A percentile compares a stretch with the other conserved stretches of the same genome.
Evolutionary conservation across 2,888 invertebrate species (phyloP).

Genomic region (Synanthedon myopaeformis): DNA sequence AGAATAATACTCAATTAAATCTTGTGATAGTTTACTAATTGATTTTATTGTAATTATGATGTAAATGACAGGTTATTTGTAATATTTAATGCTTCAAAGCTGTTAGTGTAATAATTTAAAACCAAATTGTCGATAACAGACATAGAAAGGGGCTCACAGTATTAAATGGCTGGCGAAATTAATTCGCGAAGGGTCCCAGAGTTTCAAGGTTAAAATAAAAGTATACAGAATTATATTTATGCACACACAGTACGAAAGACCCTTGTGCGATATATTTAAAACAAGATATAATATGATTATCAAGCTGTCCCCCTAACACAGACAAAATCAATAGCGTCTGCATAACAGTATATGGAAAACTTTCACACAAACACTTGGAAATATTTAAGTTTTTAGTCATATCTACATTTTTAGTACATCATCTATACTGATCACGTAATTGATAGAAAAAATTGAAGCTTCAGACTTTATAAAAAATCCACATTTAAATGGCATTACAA

Average conservation of each 20-base stretch:
- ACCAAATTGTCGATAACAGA: background rate
- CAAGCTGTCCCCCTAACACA: constrained; percentile 65
- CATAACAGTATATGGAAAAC: constrained; percentile 49
- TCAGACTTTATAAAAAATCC: too few relatives aligned
- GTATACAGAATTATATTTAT: constrained; percentile 9
- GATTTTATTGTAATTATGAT: too few relatives aligned
- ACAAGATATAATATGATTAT: constrained; percentile 65
- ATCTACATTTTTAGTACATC: background rate
- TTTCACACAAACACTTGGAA: constrained; percentile 14
- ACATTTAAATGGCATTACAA: too few relatives aligned
- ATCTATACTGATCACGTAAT: too few relatives aligned
- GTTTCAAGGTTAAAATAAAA: constrained; percentile 38
- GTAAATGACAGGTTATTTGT: too few relatives aligned
- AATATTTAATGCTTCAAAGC: too few relatives aligned
- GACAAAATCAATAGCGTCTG: constrained; percentile 70
- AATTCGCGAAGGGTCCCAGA: constrained; percentile 16
- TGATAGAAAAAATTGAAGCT: too few relatives aligned
- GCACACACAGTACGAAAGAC: constrained; percentile 16
- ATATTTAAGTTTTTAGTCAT: constrained; percentile 6
- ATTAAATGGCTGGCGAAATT: background rate
- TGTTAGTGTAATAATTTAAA: too few relatives aligned
- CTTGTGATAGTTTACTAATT: too few relatives aligned
- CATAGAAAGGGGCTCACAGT: background rate
- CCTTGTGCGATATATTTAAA: constrained; percentile 54
- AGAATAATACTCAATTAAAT: too few relatives aligned